Conservation (phyloP, 2,113 vertebrate species). For the Clarias magur region DNA sequence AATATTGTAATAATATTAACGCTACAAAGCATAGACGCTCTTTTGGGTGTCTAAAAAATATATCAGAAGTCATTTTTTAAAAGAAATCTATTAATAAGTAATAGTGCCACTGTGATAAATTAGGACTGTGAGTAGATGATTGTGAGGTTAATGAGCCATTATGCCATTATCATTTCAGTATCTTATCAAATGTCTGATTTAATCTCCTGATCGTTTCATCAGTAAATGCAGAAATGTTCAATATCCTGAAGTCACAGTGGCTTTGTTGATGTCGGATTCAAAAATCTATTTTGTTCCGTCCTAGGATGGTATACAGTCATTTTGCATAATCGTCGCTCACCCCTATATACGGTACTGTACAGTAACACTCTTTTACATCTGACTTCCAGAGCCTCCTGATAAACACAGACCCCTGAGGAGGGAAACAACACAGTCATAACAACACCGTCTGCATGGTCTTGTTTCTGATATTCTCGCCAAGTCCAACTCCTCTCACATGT, state of each 20-base stretch:
- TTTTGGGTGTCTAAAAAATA: neutral
- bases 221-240: neutral
- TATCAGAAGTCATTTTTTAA: neutral
- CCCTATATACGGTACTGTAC: too few species aligned
- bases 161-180: neutral
- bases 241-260: neutral
- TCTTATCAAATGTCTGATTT: neutral
- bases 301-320: neutral
- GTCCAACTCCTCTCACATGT: conserved; percentile 16
- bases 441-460: conserved; percentile 3
- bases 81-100: neutral
- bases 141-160: conserved; percentile 1
- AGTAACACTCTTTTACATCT: neutral
- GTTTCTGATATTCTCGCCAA: conserved; percentile 10
- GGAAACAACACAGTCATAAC: neutral
- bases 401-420: conserved; percentile 10
- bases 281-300: neutral
- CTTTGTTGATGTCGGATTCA: neutral
- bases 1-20: neutral
- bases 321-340: neutral
- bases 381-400: neutral
- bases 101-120: conserved; percentile 3
- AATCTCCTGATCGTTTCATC: neutral
- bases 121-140: neutral
- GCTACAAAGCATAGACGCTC: neutral